These are phyloP conservation scores for Drosophila macrothrix DNA, from an alignment of 2,888 invertebrate species.

Conservation along the genomic window DNA sequence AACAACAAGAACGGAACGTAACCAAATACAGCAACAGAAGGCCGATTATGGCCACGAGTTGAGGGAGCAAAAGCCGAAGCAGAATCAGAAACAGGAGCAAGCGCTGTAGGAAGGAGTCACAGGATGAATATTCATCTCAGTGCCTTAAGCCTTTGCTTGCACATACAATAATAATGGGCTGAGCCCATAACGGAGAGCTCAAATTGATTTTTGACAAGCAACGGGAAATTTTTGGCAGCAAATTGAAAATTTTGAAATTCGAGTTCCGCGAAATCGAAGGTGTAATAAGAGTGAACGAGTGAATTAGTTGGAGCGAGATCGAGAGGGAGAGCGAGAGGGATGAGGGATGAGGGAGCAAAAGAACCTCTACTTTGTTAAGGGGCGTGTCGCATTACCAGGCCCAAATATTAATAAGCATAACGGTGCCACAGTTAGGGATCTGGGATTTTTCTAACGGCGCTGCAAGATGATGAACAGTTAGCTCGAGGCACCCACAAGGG, in stretches of 20 bases:
- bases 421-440: conserved; percentile 48
- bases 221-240: conserved; percentile 46
- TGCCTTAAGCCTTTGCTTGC: conserved; percentile 28
- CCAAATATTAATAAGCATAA: conserved; percentile 72
- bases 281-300: conserved; percentile 45
- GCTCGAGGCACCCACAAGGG: conserved; percentile 56
- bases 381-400: conserved; percentile 75
- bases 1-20: conserved; percentile 37
- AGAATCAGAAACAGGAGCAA: background rate
- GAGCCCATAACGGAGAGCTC: conserved; percentile 39
- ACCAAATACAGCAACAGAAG: conserved; percentile 58
- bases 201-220: conserved; percentile 68
- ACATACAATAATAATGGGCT: conserved; percentile 21
- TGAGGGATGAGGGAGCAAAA: background rate
- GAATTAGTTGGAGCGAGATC: conserved; percentile 11
- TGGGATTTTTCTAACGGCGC: conserved; percentile 64
- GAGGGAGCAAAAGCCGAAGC: conserved; percentile 1
- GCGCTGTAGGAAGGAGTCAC: background rate
- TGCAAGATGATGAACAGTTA: conserved; percentile 51
- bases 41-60: conserved; percentile 24
- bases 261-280: conserved; percentile 69
- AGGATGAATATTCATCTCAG: conserved; percentile 22
- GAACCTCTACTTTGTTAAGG: background rate
- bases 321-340: conserved; percentile 3
- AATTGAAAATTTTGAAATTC: conserved; percentile 54